phyloP scores from a whole-genome alignment of 1,140 invertebrate species.

The Orius insidiosus region DNA sequence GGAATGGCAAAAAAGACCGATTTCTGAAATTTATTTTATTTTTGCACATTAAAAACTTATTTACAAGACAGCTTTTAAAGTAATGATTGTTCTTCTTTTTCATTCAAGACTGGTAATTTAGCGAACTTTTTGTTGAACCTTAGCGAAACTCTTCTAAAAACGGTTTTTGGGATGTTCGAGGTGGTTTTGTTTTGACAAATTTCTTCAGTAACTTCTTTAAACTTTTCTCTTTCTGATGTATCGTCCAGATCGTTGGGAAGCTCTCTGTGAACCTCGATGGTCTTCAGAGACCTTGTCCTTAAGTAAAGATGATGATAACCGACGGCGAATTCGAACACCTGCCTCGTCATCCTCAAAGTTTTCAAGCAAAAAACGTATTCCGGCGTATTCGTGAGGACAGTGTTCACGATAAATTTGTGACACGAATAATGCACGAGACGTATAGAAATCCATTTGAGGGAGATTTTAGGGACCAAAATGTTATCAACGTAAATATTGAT shows the following conservation, averaged over 20 bases:
- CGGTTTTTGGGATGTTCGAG: too few relatives aligned
- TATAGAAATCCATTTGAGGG: slow-evolving; percentile 27
- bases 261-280: background rate
- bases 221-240: slow-evolving; percentile 3
- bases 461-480: slow-evolving; percentile 29
- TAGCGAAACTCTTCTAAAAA: too few relatives aligned
- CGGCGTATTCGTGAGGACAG: slow-evolving; percentile 53
- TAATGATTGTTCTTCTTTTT: too few relatives aligned
- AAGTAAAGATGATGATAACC: slow-evolving; percentile 67
- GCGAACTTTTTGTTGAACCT: too few relatives aligned
- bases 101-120: too few relatives aligned
- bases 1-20: too few relatives aligned
- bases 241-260: background rate
- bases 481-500: slow-evolving; percentile 61
- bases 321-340: slow-evolving; percentile 55
- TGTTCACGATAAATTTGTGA: slow-evolving; percentile 61
- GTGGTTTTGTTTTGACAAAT: slow-evolving; percentile 4
- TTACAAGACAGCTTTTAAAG: too few relatives aligned
- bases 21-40: too few relatives aligned
- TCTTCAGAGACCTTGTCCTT: slow-evolving; percentile 31
- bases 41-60: too few relatives aligned
- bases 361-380: slow-evolving; percentile 61
- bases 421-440: slow-evolving; percentile 62
- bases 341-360: slow-evolving; percentile 51
- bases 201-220: slow-evolving; percentile 12